Evolutionary conservation across 2,797 vertebrate species (phyloP).

Genomic region (Luscinia luscinia): DNA sequence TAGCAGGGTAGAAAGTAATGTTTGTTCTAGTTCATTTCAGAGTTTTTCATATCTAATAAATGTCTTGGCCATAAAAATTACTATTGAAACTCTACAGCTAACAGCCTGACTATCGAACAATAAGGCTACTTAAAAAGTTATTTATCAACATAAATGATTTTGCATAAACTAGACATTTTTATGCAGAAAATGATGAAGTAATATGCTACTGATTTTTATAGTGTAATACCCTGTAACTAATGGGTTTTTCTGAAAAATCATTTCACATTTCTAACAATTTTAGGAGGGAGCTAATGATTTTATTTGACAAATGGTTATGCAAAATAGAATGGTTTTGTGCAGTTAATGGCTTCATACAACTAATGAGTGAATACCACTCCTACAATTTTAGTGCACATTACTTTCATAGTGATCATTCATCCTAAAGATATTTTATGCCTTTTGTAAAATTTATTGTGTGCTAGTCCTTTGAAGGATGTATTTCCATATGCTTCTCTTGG

Average conservation of each 20-base stretch:
- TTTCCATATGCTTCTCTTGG: slow-evolving; percentile 41
- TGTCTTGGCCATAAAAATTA: slow-evolving; percentile 51
- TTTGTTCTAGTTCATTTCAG: slow-evolving; percentile 67
- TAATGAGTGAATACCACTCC: slow-evolving; percentile 65
- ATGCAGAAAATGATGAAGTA: slow-evolving; percentile 66
- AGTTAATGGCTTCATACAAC: slow-evolving; percentile 62
- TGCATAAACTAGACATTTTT: slow-evolving; percentile 63
- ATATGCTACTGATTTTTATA: slow-evolving; percentile 65
- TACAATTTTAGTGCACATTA: slow-evolving; percentile 60
- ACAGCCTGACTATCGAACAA: slow-evolving; percentile 59
- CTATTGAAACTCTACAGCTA: slow-evolving; percentile 52
- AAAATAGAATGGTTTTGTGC: slow-evolving; percentile 60
- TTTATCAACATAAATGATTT: slow-evolving; percentile 75
- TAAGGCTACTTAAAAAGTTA: slow-evolving; percentile 70
- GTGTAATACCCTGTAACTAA: slow-evolving; percentile 66
- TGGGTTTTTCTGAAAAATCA: slow-evolving; percentile 64
- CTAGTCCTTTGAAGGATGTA: slow-evolving; percentile 45
- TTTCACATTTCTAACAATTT: slow-evolving; percentile 72
- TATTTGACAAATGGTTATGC: slow-evolving; percentile 66
- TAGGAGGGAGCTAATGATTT: slow-evolving; percentile 71
- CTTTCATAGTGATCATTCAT: slow-evolving; percentile 49
- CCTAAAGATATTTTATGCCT: slow-evolving; percentile 60
- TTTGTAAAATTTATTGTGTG: slow-evolving; percentile 54
- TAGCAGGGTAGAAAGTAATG: slow-evolving; percentile 56
- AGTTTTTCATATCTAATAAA: slow-evolving; percentile 66